A percentile compares a stretch with the other conserved stretches of the same genome.
Conservation (phyloP, 2,113 vertebrate genomes). For the Lepisosteus oculatus region DNA sequence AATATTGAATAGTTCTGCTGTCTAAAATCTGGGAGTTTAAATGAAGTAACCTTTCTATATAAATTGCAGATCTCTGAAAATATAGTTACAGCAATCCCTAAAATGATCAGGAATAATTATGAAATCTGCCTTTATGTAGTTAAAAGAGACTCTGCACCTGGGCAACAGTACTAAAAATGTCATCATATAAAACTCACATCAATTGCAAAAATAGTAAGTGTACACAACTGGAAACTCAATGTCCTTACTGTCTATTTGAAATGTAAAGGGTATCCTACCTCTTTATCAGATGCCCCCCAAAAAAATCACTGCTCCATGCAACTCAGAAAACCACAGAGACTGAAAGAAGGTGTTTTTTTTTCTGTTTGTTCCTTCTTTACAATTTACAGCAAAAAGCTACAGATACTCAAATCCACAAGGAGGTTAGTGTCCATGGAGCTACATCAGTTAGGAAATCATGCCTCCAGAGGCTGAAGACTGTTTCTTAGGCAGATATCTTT, state of each 20-base stretch:
- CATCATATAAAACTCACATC: not conserved
- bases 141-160: too few relatives aligned
- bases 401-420: conserved; percentile 22
- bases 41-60: too few relatives aligned
- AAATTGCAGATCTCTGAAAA: too few relatives aligned
- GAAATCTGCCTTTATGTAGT: too few relatives aligned
- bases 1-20: too few relatives aligned
- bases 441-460: conserved; percentile 16
- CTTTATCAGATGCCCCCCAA: conserved; percentile 44
- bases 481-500: conserved; percentile 11
- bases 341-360: conserved; percentile 20
- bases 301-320: conserved; percentile 39
- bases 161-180: not conserved
- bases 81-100: too few relatives aligned
- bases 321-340: conserved; percentile 47
- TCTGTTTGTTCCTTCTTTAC: conserved; percentile 5
- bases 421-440: conserved; percentile 33
- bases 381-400: conserved; percentile 25
- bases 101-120: too few relatives aligned
- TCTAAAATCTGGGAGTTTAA: too few relatives aligned
- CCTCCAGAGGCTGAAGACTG: conserved; percentile 20
- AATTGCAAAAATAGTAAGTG: too few relatives aligned
- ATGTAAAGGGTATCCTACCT: conserved; percentile 36
- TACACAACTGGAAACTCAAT: too few relatives aligned
- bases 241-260: too few relatives aligned